phyloP scores from a whole-genome alignment of 2,888 invertebrate species.

The Barypeithes pellucidus region DNA sequence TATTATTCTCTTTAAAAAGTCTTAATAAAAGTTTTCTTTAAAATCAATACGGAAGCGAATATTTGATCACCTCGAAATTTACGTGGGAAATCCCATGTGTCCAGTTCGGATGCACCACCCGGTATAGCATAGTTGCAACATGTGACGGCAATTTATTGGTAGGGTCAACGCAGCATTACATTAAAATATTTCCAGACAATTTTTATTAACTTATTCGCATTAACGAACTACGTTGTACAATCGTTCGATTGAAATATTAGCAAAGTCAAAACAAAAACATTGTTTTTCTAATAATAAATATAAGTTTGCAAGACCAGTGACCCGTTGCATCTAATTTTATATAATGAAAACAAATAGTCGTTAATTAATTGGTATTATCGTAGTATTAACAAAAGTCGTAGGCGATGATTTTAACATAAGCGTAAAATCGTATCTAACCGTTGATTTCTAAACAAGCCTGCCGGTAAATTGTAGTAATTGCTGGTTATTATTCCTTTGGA shows the following conservation, averaged over 20 bases:
- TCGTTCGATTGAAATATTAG: background rate
- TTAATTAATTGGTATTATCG: constrained; percentile 27
- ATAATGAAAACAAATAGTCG: constrained; percentile 45
- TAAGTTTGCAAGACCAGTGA: constrained; percentile 29
- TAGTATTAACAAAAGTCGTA: constrained; percentile 23
- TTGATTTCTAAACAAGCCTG: constrained; percentile 27
- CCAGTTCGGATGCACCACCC: no score
- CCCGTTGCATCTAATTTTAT: constrained; percentile 44
- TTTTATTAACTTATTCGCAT: no score
- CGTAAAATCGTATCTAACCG: constrained; percentile 22
- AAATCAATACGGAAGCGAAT: no score
- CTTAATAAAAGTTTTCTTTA: no score
- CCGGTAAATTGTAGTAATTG: constrained; percentile 22
- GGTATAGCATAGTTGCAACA: background rate
- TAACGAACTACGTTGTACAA: background rate
- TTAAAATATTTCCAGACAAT: no score
- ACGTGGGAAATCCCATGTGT: no score
- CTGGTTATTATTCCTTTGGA: constrained; percentile 8
- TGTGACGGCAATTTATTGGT: no score
- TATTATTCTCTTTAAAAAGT: no score
- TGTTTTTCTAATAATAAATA: constrained; percentile 6
- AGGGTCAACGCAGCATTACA: no score
- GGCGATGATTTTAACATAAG: constrained; percentile 31
- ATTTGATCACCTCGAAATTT: no score
- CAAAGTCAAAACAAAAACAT: constrained; percentile 7